A percentile compares a stretch with the other conserved stretches of the same genome.
These are phyloP conservation scores for Nannobrachium achirus DNA, from an alignment of 2,113 vertebrate species.

Conservation along the genomic window DNA sequence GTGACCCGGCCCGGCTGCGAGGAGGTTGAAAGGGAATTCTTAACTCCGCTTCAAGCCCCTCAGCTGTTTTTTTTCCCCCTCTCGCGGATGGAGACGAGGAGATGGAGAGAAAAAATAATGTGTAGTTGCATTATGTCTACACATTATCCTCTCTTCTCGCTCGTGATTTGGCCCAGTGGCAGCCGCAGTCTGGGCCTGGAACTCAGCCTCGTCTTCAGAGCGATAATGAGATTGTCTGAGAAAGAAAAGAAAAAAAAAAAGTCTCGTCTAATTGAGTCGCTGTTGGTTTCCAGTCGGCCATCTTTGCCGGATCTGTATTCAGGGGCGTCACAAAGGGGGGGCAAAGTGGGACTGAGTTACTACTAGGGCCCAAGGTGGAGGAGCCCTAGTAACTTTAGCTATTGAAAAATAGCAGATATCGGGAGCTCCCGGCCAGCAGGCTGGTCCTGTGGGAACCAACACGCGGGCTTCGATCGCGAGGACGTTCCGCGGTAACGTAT, in stretches of 20 bases:
- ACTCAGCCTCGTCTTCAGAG: constrained; percentile 28
- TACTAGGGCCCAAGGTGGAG: no score
- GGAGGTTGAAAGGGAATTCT: constrained; percentile 68
- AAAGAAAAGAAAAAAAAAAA: constrained; percentile 12
- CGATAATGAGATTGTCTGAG: constrained; percentile 47
- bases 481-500: no score
- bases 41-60: constrained; percentile 65
- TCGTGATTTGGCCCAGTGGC: constrained; percentile 38
- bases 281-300: constrained; percentile 11
- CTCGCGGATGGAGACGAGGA: constrained; percentile 43
- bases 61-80: constrained; percentile 63
- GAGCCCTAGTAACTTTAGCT: no score
- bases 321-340: no score
- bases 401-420: no score
- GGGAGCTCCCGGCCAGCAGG: no score
- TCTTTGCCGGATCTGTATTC: constrained; percentile 38
- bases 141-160: constrained; percentile 42
- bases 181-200: constrained; percentile 35
- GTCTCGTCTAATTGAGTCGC: constrained; percentile 21
- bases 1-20: constrained; percentile 27
- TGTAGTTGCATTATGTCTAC: constrained; percentile 57
- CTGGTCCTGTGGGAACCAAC: no score
- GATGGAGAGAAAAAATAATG: constrained; percentile 53
- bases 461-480: no score
- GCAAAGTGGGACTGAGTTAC: no score